Evolutionary conservation across 1,140 invertebrate species (phyloP).

Genomic region (Drosophila ambigua): DNA sequence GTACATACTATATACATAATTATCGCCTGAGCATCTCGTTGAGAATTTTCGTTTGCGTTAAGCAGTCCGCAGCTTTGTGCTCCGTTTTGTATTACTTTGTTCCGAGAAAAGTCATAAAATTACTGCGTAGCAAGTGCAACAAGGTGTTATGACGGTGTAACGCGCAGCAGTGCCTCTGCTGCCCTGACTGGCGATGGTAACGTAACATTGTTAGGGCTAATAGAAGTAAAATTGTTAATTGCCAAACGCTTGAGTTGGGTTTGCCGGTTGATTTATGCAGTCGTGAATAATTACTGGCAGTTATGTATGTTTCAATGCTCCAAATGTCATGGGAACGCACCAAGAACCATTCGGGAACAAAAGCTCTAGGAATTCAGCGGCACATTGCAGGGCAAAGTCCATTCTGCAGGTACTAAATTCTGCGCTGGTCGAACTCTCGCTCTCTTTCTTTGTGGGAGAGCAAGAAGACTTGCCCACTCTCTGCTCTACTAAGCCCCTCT

Average conservation of each 20-base stretch:
- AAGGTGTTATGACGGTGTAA: slow-evolving; percentile 79
- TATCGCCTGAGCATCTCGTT: slow-evolving; percentile 62
- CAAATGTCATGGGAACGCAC: slow-evolving; percentile 70
- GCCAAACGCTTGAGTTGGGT: slow-evolving; percentile 75
- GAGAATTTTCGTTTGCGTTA: slow-evolving; percentile 47
- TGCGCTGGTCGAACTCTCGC: no score
- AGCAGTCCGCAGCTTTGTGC: slow-evolving; percentile 51
- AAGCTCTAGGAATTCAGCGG: slow-evolving; percentile 22
- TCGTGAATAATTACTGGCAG: slow-evolving; percentile 33
- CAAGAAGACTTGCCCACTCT: neutral
- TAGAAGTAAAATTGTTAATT: slow-evolving; percentile 83
- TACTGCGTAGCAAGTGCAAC: slow-evolving; percentile 83
- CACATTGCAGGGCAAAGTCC: slow-evolving; percentile 18
- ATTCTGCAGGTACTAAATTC: no score
- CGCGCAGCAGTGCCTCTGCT: slow-evolving; percentile 34
- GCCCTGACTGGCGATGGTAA: slow-evolving; percentile 40
- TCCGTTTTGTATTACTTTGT: slow-evolving; percentile 83
- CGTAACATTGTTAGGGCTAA: slow-evolving; percentile 79
- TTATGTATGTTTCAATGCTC: slow-evolving; percentile 21
- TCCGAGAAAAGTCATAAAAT: slow-evolving; percentile 79
- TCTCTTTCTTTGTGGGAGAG: no score
- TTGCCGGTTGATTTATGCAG: slow-evolving; percentile 69
- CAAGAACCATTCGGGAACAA: slow-evolving; percentile 35
- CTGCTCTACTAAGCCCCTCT: neutral
- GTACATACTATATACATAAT: slow-evolving; percentile 56